These are phyloP conservation scores for Amphilophus citrinellus DNA, from an alignment of 2,113 vertebrate species.

Conservation along the genomic window DNA sequence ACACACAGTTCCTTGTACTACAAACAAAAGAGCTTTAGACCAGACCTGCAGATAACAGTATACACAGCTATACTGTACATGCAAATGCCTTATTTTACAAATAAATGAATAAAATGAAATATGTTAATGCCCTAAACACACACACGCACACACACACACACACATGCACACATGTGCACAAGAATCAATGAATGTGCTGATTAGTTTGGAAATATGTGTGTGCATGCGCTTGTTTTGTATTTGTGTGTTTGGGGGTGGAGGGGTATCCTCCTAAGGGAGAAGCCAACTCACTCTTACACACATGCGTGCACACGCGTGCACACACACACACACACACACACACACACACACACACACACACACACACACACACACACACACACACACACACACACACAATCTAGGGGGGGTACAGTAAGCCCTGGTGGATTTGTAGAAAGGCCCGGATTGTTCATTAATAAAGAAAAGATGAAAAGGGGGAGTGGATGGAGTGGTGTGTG, in stretches of 20 bases:
- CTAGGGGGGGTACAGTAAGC: constrained; percentile 56
- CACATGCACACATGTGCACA: not conserved
- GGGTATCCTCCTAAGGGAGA: constrained; percentile 43
- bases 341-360: not conserved
- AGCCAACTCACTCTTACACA: not conserved
- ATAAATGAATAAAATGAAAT: not conserved
- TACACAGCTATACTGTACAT: not conserved
- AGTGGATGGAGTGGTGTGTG: constrained; percentile 2
- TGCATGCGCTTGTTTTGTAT: constrained; percentile 7
- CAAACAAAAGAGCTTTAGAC: not conserved
- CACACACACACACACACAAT: constrained; percentile 34
- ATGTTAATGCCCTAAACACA: not conserved
- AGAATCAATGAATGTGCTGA: constrained; percentile 35
- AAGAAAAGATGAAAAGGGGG: constrained; percentile 80
- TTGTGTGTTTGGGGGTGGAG: not conserved
- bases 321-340: constrained; percentile 10
- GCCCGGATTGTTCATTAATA: constrained; percentile 82
- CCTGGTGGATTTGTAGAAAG: constrained; percentile 76
- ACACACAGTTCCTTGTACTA: not conserved
- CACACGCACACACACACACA: constrained; percentile 5
- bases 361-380: no score
- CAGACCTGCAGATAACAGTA: not conserved
- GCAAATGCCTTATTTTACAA: not conserved
- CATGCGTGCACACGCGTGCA: no score
- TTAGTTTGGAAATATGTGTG: constrained; percentile 53